These are phyloP conservation scores for Anthoscopus minutus DNA, from an alignment of 2,113 vertebrate genomes.

Conservation along the genomic window DNA sequence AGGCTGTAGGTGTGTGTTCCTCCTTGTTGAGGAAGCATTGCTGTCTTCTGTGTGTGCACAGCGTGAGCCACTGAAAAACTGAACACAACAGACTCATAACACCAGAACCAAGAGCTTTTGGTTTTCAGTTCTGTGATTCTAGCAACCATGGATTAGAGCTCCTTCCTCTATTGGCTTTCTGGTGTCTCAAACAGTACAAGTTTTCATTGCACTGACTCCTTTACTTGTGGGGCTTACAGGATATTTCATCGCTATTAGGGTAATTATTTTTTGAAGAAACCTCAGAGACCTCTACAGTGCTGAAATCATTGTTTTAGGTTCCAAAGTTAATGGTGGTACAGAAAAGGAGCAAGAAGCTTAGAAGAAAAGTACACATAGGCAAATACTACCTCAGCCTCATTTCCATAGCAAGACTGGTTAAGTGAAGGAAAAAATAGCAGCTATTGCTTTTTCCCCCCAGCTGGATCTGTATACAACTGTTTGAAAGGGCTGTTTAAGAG, in stretches of 20 bases:
- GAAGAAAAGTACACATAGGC: not conserved
- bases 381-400: not conserved
- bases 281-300: not conserved
- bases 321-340: not conserved
- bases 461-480: not conserved
- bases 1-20: not conserved
- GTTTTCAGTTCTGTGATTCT: not conserved
- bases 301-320: not conserved
- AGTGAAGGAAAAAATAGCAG: not conserved
- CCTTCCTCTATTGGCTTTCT: not conserved
- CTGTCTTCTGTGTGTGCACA: not conserved
- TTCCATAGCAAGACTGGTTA: not conserved
- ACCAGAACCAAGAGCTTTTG: not conserved
- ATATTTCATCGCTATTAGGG: not conserved
- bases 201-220: not conserved
- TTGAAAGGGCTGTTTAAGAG: not conserved
- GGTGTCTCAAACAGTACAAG: not conserved
- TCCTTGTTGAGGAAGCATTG: not conserved
- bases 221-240: not conserved
- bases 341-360: not conserved
- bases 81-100: not conserved
- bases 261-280: not conserved
- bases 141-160: not conserved
- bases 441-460: not conserved
- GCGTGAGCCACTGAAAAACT: not conserved